Conservation (phyloP, 1,140 invertebrate species). For the Chymomyza costata region DNA sequence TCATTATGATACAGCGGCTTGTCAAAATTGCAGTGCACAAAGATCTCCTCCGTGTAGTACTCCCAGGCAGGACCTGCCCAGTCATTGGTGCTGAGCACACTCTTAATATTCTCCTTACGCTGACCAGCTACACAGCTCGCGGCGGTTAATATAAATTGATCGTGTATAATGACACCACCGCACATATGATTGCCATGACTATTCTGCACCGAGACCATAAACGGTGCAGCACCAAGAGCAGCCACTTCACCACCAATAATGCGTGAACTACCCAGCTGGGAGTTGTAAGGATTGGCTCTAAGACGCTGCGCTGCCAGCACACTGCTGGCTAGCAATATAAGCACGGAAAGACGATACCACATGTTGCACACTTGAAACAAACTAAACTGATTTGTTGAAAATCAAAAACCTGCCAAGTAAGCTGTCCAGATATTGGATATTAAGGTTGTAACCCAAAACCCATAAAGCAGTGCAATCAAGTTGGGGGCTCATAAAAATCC, state of each 20-base stretch:
- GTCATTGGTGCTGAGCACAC: conserved; percentile 60
- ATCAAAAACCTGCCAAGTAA: conserved; percentile 21
- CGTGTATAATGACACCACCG: conserved; percentile 72
- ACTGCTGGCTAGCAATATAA: conserved; percentile 13
- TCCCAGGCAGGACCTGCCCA: conserved; percentile 44
- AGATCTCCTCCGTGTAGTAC: conserved; percentile 48
- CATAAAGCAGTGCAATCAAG: conserved; percentile 34
- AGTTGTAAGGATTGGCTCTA: not conserved
- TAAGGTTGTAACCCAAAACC: conserved; percentile 27
- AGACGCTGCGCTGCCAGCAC: conserved; percentile 16
- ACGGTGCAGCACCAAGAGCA: conserved; percentile 66
- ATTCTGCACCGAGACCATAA: conserved; percentile 72
- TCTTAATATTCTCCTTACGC: conserved; percentile 32
- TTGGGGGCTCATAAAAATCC: conserved; percentile 39
- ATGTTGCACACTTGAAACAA: conserved; percentile 35
- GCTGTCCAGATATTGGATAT: conserved; percentile 44
- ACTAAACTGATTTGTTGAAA: conserved; percentile 38
- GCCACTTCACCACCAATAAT: conserved; percentile 75
- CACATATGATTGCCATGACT: conserved; percentile 67
- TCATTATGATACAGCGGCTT: conserved; percentile 75
- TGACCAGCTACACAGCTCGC: conserved; percentile 72
- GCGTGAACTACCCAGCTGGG: conserved; percentile 19
- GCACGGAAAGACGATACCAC: conserved; percentile 26
- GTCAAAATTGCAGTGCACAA: conserved; percentile 63
- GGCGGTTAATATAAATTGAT: conserved; percentile 74